Evolutionary conservation across 2,888 invertebrate genomes (phyloP).

Genomic region (Anarsia innoxiella): DNA sequence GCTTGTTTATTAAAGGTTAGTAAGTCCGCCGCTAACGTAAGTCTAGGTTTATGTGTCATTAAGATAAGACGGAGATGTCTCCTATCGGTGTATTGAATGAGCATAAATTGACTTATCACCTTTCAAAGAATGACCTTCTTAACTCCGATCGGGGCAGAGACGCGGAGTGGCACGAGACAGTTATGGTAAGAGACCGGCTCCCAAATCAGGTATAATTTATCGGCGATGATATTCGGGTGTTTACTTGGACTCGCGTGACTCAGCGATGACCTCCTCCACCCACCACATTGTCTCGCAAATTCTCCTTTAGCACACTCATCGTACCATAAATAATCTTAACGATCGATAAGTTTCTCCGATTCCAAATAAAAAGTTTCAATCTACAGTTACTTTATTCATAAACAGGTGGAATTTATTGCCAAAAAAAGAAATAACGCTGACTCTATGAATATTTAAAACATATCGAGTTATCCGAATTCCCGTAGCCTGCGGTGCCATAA

Average conservation of each 20-base stretch:
- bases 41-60: conserved; percentile 1
- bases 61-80: conserved; percentile 6
- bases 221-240: conserved; percentile 44
- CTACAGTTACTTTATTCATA: conserved; percentile 24
- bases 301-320: conserved; percentile 39
- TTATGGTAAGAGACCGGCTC: conserved; percentile 31
- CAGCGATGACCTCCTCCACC: conserved; percentile 38
- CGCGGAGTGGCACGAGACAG: conserved; percentile 5
- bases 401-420: conserved; percentile 14
- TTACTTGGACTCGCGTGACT: conserved; percentile 44
- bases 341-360: conserved; percentile 23
- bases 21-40: background rate
- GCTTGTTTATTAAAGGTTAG: background rate
- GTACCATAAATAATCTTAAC: conserved; percentile 29
- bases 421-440: conserved; percentile 10
- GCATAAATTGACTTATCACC: conserved; percentile 7
- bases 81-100: conserved; percentile 4
- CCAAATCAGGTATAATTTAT: conserved; percentile 37
- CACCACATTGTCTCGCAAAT: conserved; percentile 36
- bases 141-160: conserved; percentile 4
- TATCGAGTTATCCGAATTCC: conserved; percentile 2
- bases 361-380: conserved; percentile 22
- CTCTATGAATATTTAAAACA: conserved; percentile 15
- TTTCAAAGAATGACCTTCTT: conserved; percentile 7
- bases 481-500: conserved; percentile 9